These are phyloP conservation scores for Aleiodes alternator DNA, from an alignment of 2,888 invertebrate genomes.

Conservation along the genomic window DNA sequence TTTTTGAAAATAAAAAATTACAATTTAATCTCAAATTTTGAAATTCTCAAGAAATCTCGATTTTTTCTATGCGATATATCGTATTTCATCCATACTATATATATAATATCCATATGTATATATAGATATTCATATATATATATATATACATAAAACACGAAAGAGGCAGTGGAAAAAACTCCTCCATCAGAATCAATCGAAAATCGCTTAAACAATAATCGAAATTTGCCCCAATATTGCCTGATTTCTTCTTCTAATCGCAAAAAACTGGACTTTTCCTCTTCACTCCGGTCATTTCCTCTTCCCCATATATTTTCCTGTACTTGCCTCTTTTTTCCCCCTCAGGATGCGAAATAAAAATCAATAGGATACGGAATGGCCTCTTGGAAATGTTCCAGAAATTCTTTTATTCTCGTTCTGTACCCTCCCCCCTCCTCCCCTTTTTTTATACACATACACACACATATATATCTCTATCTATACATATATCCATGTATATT, in stretches of 20 bases:
- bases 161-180: slow-evolving; percentile 7
- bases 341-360: slow-evolving; percentile 66
- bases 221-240: not conserved
- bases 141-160: not conserved
- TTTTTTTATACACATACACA: not conserved
- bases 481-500: too few species aligned
- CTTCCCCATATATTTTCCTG: not conserved
- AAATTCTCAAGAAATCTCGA: too few species aligned
- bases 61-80: too few species aligned
- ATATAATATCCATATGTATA: not conserved
- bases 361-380: slow-evolving; percentile 64
- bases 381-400: slow-evolving; percentile 66
- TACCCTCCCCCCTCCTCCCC: not conserved
- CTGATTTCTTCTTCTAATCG: not conserved
- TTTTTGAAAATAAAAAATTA: too few species aligned
- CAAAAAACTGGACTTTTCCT: not conserved
- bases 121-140: not conserved
- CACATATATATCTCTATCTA: slow-evolving; percentile 22
- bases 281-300: slow-evolving; percentile 1
- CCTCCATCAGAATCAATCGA: not conserved
- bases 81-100: too few species aligned
- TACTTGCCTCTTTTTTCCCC: slow-evolving; percentile 48
- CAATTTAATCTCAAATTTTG: too few species aligned
- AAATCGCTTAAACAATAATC: not conserved
- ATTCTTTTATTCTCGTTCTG: slow-evolving; percentile 36